Conservation (phyloP, 2,797 vertebrate genomes). For the Limosa lapponica region DNA sequence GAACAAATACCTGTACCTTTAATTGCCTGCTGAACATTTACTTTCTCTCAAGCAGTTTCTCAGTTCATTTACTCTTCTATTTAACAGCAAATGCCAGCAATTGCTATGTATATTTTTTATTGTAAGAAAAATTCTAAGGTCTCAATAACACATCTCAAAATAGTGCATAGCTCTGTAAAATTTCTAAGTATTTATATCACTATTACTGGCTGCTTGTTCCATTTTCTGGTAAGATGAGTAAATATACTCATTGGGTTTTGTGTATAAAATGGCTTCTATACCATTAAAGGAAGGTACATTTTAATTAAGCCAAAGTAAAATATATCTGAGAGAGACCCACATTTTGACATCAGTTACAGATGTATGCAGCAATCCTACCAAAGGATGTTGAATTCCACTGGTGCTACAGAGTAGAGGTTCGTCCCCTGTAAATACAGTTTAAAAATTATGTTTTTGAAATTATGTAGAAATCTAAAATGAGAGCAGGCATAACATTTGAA, state of each 20-base stretch:
- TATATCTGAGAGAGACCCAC: background rate
- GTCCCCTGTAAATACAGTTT: conserved; percentile 23
- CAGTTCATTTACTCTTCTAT: background rate
- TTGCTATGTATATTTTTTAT: background rate
- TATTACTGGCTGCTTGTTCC: background rate
- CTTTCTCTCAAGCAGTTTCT: background rate
- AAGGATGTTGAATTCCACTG: conserved; percentile 32
- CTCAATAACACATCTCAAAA: background rate
- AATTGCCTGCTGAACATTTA: background rate
- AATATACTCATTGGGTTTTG: background rate
- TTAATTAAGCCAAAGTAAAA: conserved; percentile 48
- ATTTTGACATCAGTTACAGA: conserved; percentile 41
- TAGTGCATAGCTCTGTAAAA: background rate
- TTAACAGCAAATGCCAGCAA: background rate
- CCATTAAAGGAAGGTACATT: background rate
- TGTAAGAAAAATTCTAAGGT: background rate
- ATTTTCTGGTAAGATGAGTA: background rate
- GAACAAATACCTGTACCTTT: background rate
- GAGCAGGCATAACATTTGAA: background rate
- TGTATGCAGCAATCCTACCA: background rate
- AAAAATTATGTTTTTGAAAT: conserved; percentile 47
- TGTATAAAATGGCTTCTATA: background rate
- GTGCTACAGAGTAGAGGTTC: conserved; percentile 12
- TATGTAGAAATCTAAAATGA: background rate
- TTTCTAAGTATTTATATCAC: background rate